These are phyloP conservation scores for Orthonevra nobilis DNA, from an alignment of 2,888 invertebrate genomes.

Conservation along the genomic window DNA sequence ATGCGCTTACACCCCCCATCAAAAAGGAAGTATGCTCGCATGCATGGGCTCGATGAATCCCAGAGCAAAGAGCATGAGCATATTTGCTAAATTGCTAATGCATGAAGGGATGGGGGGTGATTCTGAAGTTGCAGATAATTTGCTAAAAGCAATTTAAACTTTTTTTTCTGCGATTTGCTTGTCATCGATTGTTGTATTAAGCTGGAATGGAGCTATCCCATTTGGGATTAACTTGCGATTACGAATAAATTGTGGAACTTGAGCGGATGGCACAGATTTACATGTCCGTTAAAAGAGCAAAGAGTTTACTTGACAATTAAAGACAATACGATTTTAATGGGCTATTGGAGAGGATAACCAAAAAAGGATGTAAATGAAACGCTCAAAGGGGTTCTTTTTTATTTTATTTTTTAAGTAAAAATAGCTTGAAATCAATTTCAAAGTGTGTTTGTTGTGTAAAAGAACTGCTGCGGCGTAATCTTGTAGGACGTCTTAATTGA, in stretches of 20 bases:
- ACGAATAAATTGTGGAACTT: slow-evolving; percentile 17
- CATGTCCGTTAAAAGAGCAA: too few species aligned
- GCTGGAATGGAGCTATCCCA: slow-evolving; percentile 13
- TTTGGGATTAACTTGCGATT: slow-evolving; percentile 37
- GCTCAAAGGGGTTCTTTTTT: too few species aligned
- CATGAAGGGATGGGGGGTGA: slow-evolving; percentile 30
- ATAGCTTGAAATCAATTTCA: too few species aligned
- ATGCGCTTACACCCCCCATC: slow-evolving; percentile 25
- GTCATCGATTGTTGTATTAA: slow-evolving; percentile 57
- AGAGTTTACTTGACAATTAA: too few species aligned
- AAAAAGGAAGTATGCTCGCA: background rate
- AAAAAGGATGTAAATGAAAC: too few species aligned
- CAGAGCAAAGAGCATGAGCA: background rate
- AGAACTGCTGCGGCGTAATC: too few species aligned
- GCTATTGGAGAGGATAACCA: too few species aligned
- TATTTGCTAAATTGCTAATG: slow-evolving; percentile 61
- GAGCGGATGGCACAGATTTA: background rate
- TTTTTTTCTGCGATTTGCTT: slow-evolving; percentile 54
- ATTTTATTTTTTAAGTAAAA: too few species aligned
- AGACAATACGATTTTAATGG: too few species aligned
- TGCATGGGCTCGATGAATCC: slow-evolving; percentile 18
- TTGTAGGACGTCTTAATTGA: too few species aligned
- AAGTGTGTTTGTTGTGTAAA: too few species aligned
- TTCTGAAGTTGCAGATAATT: slow-evolving; percentile 64
- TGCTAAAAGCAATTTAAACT: slow-evolving; percentile 68